A percentile compares a stretch with the other conserved stretches of the same genome.
These are phyloP conservation scores for Blomia tropicalis DNA, from an alignment of 2,888 invertebrate species.

Conservation along the genomic window DNA sequence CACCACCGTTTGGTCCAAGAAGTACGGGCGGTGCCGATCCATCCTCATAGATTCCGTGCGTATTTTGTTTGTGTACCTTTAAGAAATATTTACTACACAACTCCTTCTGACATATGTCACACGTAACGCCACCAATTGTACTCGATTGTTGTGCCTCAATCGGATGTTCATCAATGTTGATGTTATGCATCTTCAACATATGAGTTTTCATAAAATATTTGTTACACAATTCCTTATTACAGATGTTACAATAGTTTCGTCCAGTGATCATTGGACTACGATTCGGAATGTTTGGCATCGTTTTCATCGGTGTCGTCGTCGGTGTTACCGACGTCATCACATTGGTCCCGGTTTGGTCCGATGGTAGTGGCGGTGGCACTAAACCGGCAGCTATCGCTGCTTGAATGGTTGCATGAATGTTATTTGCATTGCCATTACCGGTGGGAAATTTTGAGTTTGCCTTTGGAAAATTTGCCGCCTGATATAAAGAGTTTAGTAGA, in stretches of 20 bases:
- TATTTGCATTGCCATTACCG: slow-evolving; percentile 25
- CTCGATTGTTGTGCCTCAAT: slow-evolving; percentile 48
- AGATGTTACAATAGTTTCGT: slow-evolving; percentile 79
- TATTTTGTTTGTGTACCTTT: slow-evolving; percentile 91
- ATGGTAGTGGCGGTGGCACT: slow-evolving; percentile 13
- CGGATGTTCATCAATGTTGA: slow-evolving; percentile 60
- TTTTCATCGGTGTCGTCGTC: no score
- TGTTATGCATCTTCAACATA: slow-evolving; percentile 96
- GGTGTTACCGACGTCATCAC: slow-evolving; percentile 32
- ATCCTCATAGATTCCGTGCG: slow-evolving; percentile 85
- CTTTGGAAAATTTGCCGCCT: background rate
- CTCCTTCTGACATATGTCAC: slow-evolving; percentile 95
- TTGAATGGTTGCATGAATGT: background rate
- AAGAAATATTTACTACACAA: slow-evolving; percentile 94
- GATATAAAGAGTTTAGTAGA: background rate
- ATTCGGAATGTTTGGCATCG: no score
- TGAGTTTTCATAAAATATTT: slow-evolving; percentile 99
- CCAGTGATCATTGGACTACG: slow-evolving; percentile 28
- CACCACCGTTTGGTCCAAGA: background rate
- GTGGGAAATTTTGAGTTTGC: slow-evolving; percentile 33
- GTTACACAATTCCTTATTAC: slow-evolving; percentile 96
- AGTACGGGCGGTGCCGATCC: slow-evolving; percentile 20
- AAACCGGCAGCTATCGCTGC: slow-evolving; percentile 27
- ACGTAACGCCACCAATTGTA: slow-evolving; percentile 79
- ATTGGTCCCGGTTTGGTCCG: background rate